phyloP scores from a whole-genome alignment of 1,140 invertebrate species.

The Diabrotica undecimpunctata region DNA sequence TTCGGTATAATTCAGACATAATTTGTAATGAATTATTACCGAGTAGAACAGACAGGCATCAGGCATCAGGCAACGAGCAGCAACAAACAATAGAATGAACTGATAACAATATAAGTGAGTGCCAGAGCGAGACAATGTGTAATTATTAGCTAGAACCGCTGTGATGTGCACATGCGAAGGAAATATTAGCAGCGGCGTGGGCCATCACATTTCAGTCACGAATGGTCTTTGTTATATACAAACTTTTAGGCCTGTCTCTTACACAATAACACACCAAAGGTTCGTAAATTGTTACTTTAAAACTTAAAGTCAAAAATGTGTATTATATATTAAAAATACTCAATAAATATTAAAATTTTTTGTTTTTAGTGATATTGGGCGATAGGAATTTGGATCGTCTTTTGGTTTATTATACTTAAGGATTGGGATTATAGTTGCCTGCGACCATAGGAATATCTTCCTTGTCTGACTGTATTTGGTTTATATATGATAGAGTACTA shows the following conservation, averaged over 20 bases:
- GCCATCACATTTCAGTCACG: slow-evolving; percentile 25
- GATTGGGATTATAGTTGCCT: too few species aligned
- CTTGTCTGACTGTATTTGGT: too few species aligned
- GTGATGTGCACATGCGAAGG: slow-evolving; percentile 32
- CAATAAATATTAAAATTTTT: too few species aligned
- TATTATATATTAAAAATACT: too few species aligned
- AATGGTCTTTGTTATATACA: slow-evolving; percentile 18
- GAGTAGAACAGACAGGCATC: slow-evolving; percentile 6
- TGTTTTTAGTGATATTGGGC: too few species aligned
- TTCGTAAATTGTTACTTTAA: too few species aligned
- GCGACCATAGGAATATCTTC: too few species aligned
- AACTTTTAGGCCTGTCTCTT: not conserved
- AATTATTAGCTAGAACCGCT: slow-evolving; percentile 31
- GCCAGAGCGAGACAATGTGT: slow-evolving; percentile 33
- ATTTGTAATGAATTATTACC: slow-evolving; percentile 15
- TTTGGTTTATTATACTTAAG: too few species aligned
- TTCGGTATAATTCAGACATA: slow-evolving; percentile 4
- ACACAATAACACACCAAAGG: too few species aligned
- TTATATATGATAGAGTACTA: too few species aligned
- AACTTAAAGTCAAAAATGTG: too few species aligned
- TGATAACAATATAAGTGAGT: slow-evolving; percentile 30
- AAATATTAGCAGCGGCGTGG: slow-evolving; percentile 30
- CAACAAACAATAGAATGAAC: slow-evolving; percentile 9
- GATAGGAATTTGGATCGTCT: too few species aligned
- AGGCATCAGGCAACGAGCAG: not conserved